phyloP scores from a whole-genome alignment of 2,797 vertebrate species.

The Epinephelus awoara region DNA sequence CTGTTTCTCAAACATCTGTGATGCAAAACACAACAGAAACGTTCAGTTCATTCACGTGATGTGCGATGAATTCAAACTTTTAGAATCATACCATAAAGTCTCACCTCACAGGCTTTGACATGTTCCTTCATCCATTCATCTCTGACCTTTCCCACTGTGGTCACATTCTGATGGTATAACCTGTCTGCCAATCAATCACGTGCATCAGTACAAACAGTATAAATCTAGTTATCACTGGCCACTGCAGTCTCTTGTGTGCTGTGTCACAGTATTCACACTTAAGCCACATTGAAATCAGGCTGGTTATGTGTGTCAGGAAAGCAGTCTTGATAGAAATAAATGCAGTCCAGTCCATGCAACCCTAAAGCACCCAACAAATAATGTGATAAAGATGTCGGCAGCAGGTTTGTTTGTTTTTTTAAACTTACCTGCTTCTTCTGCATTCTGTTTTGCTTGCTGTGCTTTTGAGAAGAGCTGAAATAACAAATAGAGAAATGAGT shows the following conservation, averaged over 20 bases:
- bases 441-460: conserved; percentile 91
- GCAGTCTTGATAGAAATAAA: background rate
- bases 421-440: conserved; percentile 92
- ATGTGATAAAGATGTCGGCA: background rate
- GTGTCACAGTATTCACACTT: background rate
- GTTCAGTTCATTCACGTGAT: background rate
- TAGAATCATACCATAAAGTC: background rate
- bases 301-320: background rate
- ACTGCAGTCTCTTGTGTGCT: background rate
- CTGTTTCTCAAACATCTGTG: conserved; percentile 91
- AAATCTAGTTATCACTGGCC: background rate
- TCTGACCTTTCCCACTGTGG: conserved; percentile 84
- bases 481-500: background rate
- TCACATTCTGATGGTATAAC: conserved; percentile 87
- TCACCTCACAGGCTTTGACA: conserved; percentile 92
- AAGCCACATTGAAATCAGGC: background rate
- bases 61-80: too few species aligned
- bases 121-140: conserved; percentile 95
- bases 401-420: background rate
- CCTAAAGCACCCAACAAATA: background rate
- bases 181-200: conserved; percentile 83
- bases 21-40: background rate
- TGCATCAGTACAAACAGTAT: background rate
- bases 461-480: conserved; percentile 91
- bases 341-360: background rate